phyloP scores from a whole-genome alignment of 2,888 invertebrate genomes.

The Drosophila picticornis region DNA sequence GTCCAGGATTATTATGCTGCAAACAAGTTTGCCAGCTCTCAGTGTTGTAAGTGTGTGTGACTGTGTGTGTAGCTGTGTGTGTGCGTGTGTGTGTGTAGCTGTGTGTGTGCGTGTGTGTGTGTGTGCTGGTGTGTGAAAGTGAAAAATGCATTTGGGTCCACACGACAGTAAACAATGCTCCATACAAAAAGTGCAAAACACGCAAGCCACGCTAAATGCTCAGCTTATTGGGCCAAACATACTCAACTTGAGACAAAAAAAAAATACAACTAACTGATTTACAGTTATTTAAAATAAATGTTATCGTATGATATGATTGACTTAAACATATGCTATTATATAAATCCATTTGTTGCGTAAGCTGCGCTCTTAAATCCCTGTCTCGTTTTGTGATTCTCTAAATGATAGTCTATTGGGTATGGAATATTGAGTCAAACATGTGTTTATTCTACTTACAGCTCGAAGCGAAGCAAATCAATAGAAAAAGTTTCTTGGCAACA shows the following conservation, averaged over 20 bases:
- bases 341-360: background rate
- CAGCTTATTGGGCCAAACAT: constrained; percentile 43
- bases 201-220: constrained; percentile 39
- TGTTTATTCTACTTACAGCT: background rate
- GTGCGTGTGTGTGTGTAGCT: constrained; percentile 25
- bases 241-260: background rate
- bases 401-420: background rate
- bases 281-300: constrained; percentile 8
- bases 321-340: constrained; percentile 7
- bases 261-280: constrained; percentile 17
- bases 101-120: constrained; percentile 44
- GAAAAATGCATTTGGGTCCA: constrained; percentile 56
- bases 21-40: constrained; percentile 33
- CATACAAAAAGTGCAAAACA: constrained; percentile 33
- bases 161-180: constrained; percentile 41
- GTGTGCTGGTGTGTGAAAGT: constrained; percentile 56
- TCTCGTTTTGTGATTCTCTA: background rate
- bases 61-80: constrained; percentile 13
- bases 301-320: constrained; percentile 7
- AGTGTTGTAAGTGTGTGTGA: background rate
- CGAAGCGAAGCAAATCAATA: background rate
- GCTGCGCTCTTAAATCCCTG: background rate
- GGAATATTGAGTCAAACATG: background rate
- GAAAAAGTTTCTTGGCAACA: background rate
- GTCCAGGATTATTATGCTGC: constrained; percentile 12